Evolutionary conservation across 1,140 invertebrate genomes (phyloP).

Genomic region (Calosoma granatense): DNA sequence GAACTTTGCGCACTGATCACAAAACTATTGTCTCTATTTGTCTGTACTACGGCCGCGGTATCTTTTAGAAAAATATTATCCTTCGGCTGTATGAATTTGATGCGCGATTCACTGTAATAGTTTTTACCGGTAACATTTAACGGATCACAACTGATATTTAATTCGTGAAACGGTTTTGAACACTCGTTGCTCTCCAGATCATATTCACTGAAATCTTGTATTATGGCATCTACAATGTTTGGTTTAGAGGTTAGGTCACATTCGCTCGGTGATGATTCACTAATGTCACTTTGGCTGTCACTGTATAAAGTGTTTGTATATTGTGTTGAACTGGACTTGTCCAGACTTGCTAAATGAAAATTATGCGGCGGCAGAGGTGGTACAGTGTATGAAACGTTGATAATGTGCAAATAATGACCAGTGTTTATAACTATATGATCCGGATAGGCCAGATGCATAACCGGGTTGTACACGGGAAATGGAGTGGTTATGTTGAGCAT

Average conservation of each 20-base stretch:
- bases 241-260: slow-evolving; percentile 13
- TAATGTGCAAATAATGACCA: slow-evolving; percentile 32
- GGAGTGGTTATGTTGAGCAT: slow-evolving; percentile 31
- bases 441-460: slow-evolving; percentile 30
- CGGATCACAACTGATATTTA: slow-evolving; percentile 35
- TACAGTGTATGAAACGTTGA: slow-evolving; percentile 23
- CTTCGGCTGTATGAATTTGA: neutral
- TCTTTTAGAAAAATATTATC: neutral
- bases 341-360: neutral
- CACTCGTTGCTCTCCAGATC: slow-evolving; percentile 31
- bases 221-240: slow-evolving; percentile 28
- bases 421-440: slow-evolving; percentile 35
- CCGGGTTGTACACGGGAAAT: slow-evolving; percentile 26
- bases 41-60: neutral
- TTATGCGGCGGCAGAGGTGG: neutral
- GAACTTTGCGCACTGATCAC: neutral
- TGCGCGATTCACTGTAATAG: neutral
- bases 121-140: slow-evolving; percentile 30
- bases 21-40: neutral
- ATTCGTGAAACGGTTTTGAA: slow-evolving; percentile 34
- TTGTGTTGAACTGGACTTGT: neutral
- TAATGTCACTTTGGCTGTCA: slow-evolving; percentile 30
- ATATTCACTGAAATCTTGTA: slow-evolving; percentile 34
- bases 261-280: slow-evolving; percentile 29
- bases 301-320: neutral